Evolutionary conservation across 2,888 invertebrate genomes (phyloP).

Genomic region (Stramonita haemastoma): DNA sequence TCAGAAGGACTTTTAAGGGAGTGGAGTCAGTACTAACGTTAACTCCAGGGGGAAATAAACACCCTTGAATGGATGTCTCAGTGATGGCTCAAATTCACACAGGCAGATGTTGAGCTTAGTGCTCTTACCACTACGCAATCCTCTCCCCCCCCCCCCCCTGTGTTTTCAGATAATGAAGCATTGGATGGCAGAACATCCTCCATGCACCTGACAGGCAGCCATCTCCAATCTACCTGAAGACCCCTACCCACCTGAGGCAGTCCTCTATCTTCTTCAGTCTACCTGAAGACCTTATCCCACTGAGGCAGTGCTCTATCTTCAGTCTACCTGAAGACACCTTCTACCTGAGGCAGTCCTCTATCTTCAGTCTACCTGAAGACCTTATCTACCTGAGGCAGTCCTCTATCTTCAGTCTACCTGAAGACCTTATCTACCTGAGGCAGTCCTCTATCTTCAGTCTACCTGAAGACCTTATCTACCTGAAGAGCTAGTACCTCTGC

Average conservation of each 20-base stretch:
- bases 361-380: constrained; percentile 18
- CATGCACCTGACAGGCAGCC: no score
- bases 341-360: constrained; percentile 94
- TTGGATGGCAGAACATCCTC: no score
- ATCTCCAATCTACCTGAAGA: constrained; percentile 13
- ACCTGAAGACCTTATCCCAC: constrained; percentile 77
- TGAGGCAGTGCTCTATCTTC: constrained; percentile 93
- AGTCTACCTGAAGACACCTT: constrained; percentile 30
- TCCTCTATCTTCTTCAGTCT: constrained; percentile 83
- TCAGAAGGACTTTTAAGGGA: no score
- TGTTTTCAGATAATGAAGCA: no score
- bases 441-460: constrained; percentile 84
- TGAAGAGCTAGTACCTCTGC: no score
- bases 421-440: constrained; percentile 86
- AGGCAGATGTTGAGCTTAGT: no score
- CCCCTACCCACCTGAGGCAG: constrained; percentile 89
- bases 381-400: constrained; percentile 91
- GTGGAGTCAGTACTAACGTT: no score
- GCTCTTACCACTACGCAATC: no score
- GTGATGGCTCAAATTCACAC: no score
- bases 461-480: constrained; percentile 77
- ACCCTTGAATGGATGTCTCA: no score
- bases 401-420: constrained; percentile 80
- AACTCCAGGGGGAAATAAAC: no score
- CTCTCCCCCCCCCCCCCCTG: no score